A percentile compares a stretch with the other conserved stretches of the same genome.
These are phyloP conservation scores for Piprites chloris DNA, from an alignment of 2,113 vertebrate genomes.

Conservation along the genomic window DNA sequence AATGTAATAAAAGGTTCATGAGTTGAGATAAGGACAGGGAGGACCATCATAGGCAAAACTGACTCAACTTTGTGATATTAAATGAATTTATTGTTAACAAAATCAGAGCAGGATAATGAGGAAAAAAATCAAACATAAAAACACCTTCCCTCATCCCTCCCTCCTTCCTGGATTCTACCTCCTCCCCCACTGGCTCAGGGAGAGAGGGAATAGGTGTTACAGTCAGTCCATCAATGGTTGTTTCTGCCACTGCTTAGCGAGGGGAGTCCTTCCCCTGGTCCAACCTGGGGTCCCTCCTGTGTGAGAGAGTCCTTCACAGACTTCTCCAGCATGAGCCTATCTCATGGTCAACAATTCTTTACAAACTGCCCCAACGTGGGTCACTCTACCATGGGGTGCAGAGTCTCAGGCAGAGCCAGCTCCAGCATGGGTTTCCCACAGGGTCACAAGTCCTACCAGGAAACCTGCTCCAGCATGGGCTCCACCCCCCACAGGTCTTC, in stretches of 20 bases:
- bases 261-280: not conserved
- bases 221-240: rapidly evolving
- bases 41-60: not conserved
- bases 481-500: not conserved
- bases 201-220: not conserved
- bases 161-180: not conserved
- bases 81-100: not conserved
- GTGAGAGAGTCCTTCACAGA: no score
- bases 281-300: no score
- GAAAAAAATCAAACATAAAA: not conserved
- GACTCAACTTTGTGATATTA: not conserved
- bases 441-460: not conserved
- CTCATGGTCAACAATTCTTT: not conserved
- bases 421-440: not conserved
- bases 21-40: not conserved
- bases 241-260: not conserved
- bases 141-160: not conserved
- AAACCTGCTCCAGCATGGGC: not conserved
- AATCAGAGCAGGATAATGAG: not conserved
- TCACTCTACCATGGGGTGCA: not conserved
- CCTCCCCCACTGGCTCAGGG: not conserved
- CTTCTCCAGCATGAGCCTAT: rapidly evolving
- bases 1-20: not conserved
- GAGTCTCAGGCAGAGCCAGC: no score
- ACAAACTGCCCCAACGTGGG: rapidly evolving